Conservation (phyloP, 2,113 vertebrate genomes). For the Tichodroma muraria region DNA sequence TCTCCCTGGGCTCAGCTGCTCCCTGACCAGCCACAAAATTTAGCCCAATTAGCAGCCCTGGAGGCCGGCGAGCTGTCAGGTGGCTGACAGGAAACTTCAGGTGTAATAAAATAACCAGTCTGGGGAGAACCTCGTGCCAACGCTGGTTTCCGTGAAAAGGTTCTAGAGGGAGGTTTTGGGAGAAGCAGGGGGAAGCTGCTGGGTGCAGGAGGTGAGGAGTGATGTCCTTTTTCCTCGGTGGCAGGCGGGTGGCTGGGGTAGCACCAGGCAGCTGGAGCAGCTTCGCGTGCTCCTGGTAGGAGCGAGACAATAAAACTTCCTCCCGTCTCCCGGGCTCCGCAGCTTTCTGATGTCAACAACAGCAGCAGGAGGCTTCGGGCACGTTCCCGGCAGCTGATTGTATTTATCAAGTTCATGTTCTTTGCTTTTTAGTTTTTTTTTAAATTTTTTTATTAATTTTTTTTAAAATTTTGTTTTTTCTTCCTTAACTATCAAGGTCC, state of each 20-base stretch:
- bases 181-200: background rate
- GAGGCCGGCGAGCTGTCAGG: background rate
- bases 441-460: background rate
- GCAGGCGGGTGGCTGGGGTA: background rate
- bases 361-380: constrained; percentile 40
- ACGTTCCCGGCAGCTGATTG: constrained; percentile 39
- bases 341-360: constrained; percentile 46
- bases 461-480: background rate
- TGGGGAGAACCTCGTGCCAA: rapidly evolving
- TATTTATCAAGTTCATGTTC: constrained; percentile 51
- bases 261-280: constrained; percentile 5
- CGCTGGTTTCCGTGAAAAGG: rapidly evolving
- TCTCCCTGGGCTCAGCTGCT: background rate
- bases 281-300: background rate
- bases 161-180: background rate
- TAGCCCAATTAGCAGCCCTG: background rate
- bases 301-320: constrained; percentile 15
- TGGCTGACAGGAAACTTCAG: background rate
- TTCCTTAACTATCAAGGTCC: background rate
- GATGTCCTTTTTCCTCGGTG: background rate
- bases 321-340: background rate
- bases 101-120: background rate
- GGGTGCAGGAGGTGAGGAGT: background rate
- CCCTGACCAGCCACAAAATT: background rate
- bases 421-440: background rate